A percentile compares a stretch with the other conserved stretches of the same genome.
Evolutionary conservation across 1,140 invertebrate genomes (phyloP).

Genomic region (Bombus superbus): DNA sequence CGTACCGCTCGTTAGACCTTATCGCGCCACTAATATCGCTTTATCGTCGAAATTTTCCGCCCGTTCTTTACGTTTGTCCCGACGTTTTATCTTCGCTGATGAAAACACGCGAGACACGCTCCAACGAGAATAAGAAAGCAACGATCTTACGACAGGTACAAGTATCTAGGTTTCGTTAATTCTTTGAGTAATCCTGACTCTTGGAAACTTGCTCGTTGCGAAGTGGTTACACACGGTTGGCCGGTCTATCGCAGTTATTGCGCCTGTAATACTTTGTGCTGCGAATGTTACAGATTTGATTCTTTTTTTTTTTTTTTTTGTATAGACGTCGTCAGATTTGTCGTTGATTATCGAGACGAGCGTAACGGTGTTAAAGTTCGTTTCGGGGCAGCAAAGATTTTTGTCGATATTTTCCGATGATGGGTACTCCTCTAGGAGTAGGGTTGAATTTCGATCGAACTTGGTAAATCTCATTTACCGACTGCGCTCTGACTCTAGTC

Average conservation of each 20-base stretch:
- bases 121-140: neutral
- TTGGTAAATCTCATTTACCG: too few species aligned
- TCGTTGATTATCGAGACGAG: too few species aligned
- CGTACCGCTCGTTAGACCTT: constrained; percentile 24
- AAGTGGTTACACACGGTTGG: accelerated
- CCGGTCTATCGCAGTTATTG: neutral
- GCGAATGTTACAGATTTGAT: too few species aligned
- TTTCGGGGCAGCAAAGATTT: too few species aligned
- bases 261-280: neutral
- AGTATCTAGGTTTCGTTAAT: neutral
- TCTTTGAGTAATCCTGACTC: neutral
- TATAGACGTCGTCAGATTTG: too few species aligned
- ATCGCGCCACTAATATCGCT: constrained; percentile 44
- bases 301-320: too few species aligned
- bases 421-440: too few species aligned
- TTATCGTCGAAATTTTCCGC: constrained; percentile 69
- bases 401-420: too few species aligned
- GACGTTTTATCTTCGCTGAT: constrained; percentile 31
- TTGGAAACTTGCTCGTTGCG: neutral
- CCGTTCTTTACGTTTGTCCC: neutral
- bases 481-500: too few species aligned
- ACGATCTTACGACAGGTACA: neutral
- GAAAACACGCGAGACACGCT: neutral
- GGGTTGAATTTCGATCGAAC: too few species aligned
- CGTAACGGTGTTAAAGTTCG: too few species aligned